Percentiles rank a stretch among this genome's conserved stretches.
phyloP scores from a whole-genome alignment of 2,113 vertebrate species.

The Cygnus buccinator region DNA sequence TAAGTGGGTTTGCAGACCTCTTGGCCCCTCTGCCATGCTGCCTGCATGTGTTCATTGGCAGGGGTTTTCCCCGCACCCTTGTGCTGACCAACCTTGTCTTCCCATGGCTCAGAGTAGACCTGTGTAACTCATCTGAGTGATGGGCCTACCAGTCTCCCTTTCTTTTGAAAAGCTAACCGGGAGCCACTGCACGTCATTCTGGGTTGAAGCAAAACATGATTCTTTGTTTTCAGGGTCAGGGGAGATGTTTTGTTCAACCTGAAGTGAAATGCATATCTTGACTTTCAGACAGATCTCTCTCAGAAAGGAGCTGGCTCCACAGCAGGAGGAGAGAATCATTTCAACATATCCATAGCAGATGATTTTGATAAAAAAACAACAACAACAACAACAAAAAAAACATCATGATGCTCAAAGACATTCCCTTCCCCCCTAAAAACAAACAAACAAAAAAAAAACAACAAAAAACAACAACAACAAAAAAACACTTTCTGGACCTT shows the following conservation, averaged over 20 bases:
- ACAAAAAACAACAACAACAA: no score
- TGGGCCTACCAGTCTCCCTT: neutral
- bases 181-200: neutral
- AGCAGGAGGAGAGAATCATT: neutral
- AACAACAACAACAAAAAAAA: no score
- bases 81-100: neutral
- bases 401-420: neutral
- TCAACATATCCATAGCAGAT: rapidly evolving
- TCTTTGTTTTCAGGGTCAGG: neutral
- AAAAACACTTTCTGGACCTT: neutral
- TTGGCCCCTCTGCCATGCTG: neutral
- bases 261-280: rapidly evolving
- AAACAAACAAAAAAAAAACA: no score
- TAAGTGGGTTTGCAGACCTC: neutral
- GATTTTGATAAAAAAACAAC: neutral
- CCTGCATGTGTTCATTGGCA: rapidly evolving
- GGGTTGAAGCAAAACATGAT: neutral
- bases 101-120: neutral
- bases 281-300: neutral
- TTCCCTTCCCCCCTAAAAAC: no score
- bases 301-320: neutral
- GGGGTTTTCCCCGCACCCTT: neutral
- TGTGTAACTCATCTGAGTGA: rapidly evolving
- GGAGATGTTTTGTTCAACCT: neutral
- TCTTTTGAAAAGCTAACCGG: rapidly evolving